These are phyloP conservation scores for Saguinus oedipus DNA, from an alignment of 2,797 vertebrate genomes.

Conservation along the genomic window DNA sequence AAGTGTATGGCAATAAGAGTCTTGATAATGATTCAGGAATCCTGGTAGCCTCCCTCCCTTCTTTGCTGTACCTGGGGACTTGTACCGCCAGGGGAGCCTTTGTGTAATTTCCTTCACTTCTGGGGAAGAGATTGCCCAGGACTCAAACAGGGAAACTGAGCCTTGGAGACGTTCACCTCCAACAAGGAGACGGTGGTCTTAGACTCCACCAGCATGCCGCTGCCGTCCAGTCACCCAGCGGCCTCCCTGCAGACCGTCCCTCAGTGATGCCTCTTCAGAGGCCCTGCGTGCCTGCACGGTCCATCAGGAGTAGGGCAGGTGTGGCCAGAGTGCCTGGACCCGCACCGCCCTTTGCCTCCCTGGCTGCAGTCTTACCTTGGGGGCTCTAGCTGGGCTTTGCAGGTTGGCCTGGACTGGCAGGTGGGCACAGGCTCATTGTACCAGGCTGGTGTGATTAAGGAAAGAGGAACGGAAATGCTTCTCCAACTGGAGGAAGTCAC, in stretches of 20 bases:
- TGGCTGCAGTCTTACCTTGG: neutral
- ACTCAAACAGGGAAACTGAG: neutral
- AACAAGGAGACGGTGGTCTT: neutral
- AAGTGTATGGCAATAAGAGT: neutral
- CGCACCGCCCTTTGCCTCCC: no score
- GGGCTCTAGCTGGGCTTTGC: neutral
- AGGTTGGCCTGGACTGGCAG: neutral
- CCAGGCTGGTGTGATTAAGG: neutral
- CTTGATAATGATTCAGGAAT: neutral
- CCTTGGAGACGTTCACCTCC: neutral
- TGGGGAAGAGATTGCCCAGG: neutral
- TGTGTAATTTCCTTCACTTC: neutral
- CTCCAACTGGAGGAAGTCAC: neutral
- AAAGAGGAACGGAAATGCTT: neutral
- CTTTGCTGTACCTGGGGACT: neutral
- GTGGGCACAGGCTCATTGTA: neutral
- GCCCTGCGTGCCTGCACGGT: rapidly evolving
- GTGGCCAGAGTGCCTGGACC: neutral
- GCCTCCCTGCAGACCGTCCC: neutral
- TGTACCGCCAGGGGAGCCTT: no score
- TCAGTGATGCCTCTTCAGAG: neutral
- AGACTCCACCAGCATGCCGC: rapidly evolving
- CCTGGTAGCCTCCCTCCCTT: neutral
- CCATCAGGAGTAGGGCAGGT: rapidly evolving
- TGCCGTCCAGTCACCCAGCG: rapidly evolving